Evolutionary conservation across 2,113 vertebrate species (phyloP).

Genomic region (Bubo bubo): DNA sequence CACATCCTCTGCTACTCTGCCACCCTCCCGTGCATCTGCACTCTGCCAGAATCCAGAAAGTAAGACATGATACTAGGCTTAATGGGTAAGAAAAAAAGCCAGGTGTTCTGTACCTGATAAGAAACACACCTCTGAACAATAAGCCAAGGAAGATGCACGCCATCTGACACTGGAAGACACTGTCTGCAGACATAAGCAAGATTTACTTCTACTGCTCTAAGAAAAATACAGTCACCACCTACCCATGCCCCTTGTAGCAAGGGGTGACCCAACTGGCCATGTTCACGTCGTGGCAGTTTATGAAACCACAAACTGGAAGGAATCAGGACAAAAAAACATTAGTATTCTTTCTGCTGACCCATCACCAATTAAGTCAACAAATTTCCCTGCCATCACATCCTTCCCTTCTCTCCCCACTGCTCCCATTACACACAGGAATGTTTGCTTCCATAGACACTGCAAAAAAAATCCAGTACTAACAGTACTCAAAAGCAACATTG

Average conservation of each 20-base stretch:
- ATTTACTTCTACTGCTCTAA: background rate
- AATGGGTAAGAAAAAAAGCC: background rate
- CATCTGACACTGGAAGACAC: background rate
- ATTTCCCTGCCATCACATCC: background rate
- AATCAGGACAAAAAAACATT: background rate
- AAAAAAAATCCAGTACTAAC: background rate
- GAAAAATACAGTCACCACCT: background rate
- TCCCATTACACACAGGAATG: background rate
- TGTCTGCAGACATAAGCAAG: background rate
- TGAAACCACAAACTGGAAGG: background rate
- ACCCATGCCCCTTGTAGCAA: background rate
- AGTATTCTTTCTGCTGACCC: background rate
- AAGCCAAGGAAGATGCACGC: background rate
- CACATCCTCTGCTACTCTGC: background rate
- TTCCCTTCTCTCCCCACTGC: background rate
- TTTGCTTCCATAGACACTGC: background rate
- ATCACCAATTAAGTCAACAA: background rate
- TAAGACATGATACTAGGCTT: background rate
- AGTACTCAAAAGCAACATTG: background rate
- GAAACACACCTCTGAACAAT: rapidly evolving
- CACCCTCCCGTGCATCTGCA: background rate
- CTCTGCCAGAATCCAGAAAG: background rate
- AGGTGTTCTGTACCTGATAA: background rate
- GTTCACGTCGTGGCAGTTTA: background rate
- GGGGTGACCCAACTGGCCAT: background rate